Percentiles rank a stretch among this genome's conserved stretches.
phyloP scores from a whole-genome alignment of 1,140 invertebrate genomes.

The Pseudomyrmex sp. region DNA sequence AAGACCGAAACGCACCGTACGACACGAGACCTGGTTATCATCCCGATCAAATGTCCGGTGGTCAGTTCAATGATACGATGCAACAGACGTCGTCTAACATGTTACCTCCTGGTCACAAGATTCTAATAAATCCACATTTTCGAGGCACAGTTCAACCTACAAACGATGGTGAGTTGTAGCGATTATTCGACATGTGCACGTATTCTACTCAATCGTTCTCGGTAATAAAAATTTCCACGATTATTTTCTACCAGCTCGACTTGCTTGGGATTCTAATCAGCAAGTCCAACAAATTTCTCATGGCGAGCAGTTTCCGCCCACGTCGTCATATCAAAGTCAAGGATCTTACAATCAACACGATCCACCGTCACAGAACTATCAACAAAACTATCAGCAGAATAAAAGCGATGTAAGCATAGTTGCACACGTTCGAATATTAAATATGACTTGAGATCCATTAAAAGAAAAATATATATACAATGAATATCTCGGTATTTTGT shows the following conservation, averaged over 20 bases:
- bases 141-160: conserved; percentile 79
- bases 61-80: conserved; percentile 71
- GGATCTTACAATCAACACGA: conserved; percentile 73
- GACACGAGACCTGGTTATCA: conserved; percentile 71
- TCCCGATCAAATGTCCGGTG: conserved; percentile 70
- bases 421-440: neutral
- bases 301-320: conserved; percentile 70
- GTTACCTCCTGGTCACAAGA: conserved; percentile 83
- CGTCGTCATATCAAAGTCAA: conserved; percentile 74
- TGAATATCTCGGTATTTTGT: conserved; percentile 1
- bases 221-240: neutral
- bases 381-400: conserved; percentile 77
- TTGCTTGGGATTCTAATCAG: conserved; percentile 76
- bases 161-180: conserved; percentile 74
- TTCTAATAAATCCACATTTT: conserved; percentile 85
- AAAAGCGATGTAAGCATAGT: conserved; percentile 79
- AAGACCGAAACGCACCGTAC: conserved; percentile 70
- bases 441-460: neutral
- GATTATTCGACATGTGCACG: no score
- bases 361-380: conserved; percentile 51
- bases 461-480: neutral
- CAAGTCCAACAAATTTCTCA: conserved; percentile 71
- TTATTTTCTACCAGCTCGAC: conserved; percentile 66
- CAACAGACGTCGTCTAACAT: conserved; percentile 67
- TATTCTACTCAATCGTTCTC: no score